These are phyloP conservation scores for Hirtodrosophila alboralis DNA, from an alignment of 2,888 invertebrate species.

Conservation along the genomic window DNA sequence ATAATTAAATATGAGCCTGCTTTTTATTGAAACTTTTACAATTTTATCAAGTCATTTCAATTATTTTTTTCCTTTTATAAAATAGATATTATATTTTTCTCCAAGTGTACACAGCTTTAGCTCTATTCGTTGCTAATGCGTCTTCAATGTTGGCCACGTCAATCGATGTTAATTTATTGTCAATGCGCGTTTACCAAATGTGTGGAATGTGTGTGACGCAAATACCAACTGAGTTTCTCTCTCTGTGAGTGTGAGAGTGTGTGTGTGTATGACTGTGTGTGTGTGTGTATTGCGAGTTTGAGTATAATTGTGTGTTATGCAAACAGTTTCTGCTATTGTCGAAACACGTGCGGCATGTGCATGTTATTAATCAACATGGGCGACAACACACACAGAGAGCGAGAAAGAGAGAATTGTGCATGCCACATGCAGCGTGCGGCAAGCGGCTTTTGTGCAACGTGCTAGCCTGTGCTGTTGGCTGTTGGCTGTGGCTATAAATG, in stretches of 20 bases:
- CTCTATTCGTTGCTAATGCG: slow-evolving; percentile 40
- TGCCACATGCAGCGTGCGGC: slow-evolving; percentile 35
- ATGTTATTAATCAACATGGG: slow-evolving; percentile 74
- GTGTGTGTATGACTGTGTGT: slow-evolving; percentile 3
- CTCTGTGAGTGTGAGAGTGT: slow-evolving; percentile 7
- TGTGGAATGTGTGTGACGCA: slow-evolving; percentile 54
- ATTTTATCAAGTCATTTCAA: too few relatives aligned
- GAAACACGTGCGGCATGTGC: slow-evolving; percentile 72
- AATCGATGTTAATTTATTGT: slow-evolving; percentile 79
- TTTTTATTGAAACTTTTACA: too few relatives aligned
- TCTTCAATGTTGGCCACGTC: slow-evolving; percentile 46
- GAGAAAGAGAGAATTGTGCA: slow-evolving; percentile 17
- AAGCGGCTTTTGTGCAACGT: slow-evolving; percentile 28
- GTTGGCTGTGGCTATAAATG: slow-evolving; percentile 48
- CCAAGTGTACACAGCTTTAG: slow-evolving; percentile 27
- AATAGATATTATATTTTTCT: slow-evolving; percentile 13
- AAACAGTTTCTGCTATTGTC: slow-evolving; percentile 46
- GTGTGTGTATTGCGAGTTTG: slow-evolving; percentile 21
- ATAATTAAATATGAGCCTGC: too few relatives aligned
- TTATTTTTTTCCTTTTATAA: too few relatives aligned
- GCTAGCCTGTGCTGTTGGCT: slow-evolving; percentile 25
- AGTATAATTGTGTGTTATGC: slow-evolving; percentile 59
- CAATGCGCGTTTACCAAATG: slow-evolving; percentile 62
- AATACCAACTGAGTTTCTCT: slow-evolving; percentile 46
- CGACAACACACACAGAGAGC: slow-evolving; percentile 23